Evolutionary conservation across 2,888 invertebrate species (phyloP), one percentile per base, ranked within the genome.

Genomic region (Perizoma flavofasciatum): DNA sequence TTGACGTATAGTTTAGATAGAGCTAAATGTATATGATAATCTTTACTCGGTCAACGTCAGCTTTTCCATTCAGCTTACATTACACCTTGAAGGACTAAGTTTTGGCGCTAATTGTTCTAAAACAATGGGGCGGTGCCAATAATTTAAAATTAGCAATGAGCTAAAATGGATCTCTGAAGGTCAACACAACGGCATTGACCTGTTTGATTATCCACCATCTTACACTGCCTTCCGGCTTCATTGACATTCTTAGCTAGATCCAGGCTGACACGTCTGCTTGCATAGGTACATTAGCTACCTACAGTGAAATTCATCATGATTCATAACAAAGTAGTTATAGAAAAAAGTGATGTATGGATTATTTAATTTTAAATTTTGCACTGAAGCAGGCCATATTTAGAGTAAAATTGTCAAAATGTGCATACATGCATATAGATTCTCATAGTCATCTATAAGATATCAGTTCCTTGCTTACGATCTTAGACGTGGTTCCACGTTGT

Each of bases 41-140:
- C 51, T 55, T n/a, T 52, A 37, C 53, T 63, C 63, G 67, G 70
- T 61, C 70, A 66, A 68, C 61, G 67, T 63, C 63, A 61, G 50
- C 39, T 49, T 59, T 55, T 47, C 59, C 47, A 58, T 60, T 53
- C 58, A 47, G 49, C 32, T 47, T 40, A 9, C 9, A 46, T 8
- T 46, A 43, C 41, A 44, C 32, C 44, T 44, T 41, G 9, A 41
- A 6, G 22, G 22, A 6, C 22, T 22, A 44, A 49, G 63, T 45
- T 59, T 51, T 60, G 54, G 49, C 57, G 68, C 61, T 72, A 56
- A 79, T 77, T 80, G 73, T 78, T 74, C 54, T 61, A 50, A 37
- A 74, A 82, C 82, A 82, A 82, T 81, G 63, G 71, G 37, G 58
- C 46, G 50, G 64, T 58, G 64, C 69, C 67, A 77, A 79, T 74